Percentiles rank a stretch among this genome's conserved stretches.
phyloP scores from a whole-genome alignment of 2,797 vertebrate species.

The Chlorospingus semifuscus region DNA sequence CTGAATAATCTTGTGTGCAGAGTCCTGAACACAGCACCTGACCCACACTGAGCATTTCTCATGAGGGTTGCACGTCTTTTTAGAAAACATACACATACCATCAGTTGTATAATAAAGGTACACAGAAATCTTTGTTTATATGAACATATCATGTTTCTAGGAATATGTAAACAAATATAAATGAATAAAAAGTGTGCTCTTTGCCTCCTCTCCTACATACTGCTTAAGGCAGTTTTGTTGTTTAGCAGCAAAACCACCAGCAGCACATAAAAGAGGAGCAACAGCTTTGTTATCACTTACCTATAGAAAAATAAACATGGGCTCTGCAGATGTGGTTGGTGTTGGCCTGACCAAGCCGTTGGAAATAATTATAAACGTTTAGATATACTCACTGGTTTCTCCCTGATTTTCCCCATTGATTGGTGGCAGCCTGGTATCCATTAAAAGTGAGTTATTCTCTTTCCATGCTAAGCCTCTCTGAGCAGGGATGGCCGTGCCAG shows the following conservation, averaged over 20 bases:
- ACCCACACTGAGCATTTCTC: neutral
- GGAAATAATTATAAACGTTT: neutral
- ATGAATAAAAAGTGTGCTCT: neutral
- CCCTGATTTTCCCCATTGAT: fast-evolving
- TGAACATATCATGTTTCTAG: neutral
- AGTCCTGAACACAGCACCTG: neutral
- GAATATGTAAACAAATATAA: neutral
- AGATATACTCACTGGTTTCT: neutral
- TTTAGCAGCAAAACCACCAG: neutral
- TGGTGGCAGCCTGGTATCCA: fast-evolving
- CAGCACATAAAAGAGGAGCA: neutral
- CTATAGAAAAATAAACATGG: neutral
- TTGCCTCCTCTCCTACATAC: neutral
- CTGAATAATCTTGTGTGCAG: fast-evolving
- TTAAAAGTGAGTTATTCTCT: neutral
- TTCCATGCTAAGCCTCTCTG: fast-evolving
- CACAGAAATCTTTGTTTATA: neutral
- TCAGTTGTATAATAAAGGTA: neutral
- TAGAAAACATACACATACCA: neutral
- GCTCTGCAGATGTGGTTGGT: neutral
- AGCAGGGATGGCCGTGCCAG: neutral
- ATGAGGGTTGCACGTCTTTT: neutral
- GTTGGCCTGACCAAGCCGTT: fast-evolving
- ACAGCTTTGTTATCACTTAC: neutral
- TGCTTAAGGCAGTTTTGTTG: neutral